phyloP scores from a whole-genome alignment of 2,888 invertebrate species.

The Theretra japonica region DNA sequence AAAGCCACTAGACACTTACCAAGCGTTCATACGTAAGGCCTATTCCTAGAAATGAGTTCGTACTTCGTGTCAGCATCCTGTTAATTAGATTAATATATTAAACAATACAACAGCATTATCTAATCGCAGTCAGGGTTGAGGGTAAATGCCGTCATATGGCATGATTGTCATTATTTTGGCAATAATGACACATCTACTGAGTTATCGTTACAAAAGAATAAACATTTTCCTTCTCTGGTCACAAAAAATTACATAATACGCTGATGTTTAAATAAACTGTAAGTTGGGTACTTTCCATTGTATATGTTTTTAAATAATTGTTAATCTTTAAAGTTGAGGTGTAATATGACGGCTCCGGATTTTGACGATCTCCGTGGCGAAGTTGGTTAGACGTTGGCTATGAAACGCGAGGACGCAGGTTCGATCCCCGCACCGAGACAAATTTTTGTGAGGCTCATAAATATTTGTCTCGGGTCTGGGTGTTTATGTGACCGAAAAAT shows the following conservation, averaged over 20 bases:
- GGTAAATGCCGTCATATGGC: slow-evolving; percentile 1
- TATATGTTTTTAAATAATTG: not conserved
- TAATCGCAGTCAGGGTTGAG: slow-evolving; percentile 13
- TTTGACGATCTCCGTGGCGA: too few relatives aligned
- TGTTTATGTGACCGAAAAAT: too few relatives aligned
- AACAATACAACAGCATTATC: slow-evolving; percentile 1
- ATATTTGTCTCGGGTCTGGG: too few relatives aligned
- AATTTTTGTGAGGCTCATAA: too few relatives aligned
- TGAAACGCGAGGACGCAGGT: too few relatives aligned
- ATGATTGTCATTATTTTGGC: not conserved
- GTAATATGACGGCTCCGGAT: too few relatives aligned
- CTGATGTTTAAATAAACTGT: not conserved
- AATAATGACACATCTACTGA: not conserved
- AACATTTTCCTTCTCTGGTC: slow-evolving; percentile 4
- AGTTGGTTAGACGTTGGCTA: too few relatives aligned
- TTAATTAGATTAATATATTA: not conserved
- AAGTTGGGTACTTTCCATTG: slow-evolving; percentile 12
- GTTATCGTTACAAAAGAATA: slow-evolving; percentile 10
- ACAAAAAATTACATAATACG: not conserved
- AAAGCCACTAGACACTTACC: too few relatives aligned
- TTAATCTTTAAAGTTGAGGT: too few relatives aligned
- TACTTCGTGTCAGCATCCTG: not conserved
- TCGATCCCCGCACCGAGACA: too few relatives aligned
- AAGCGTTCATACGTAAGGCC: too few relatives aligned
- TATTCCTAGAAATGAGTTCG: too few relatives aligned